Base-by-base conservation (phyloP, 2,888 invertebrate species). In the Melieria omissa region DNA sequence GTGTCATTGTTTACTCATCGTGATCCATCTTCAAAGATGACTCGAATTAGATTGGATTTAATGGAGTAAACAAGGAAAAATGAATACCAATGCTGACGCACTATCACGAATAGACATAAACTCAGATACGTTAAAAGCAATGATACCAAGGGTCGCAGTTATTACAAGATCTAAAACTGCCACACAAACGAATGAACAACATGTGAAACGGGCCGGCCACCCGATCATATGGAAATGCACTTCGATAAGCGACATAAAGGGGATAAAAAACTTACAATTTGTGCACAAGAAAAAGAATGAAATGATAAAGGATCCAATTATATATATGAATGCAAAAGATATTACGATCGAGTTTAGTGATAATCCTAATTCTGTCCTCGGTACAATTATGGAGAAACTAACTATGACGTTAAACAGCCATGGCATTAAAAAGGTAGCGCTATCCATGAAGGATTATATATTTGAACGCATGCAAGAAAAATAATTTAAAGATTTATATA, bases 41-140 rank as follows among this genome's bases (percentile, higher is more conserved):
- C 60, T 1, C 65, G 61, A 45, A 71, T 71, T 12, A 71, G 65
- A 54, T 45, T 62, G 1, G 54, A 71, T 42, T 46, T 71, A 6
- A 46, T 62, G 1, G 71, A 71, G 54, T 71, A 66, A 65, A 4
- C 65, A 54, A 55, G 71, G 66, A 3, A 71, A 65, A 47, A 41
- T 16, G 12, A 71, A 71, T 16, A 65, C 42, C 4, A 67, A 52
- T 6, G 62, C 54, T 42, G 58, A 66, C 16, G 71, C 67, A n/a
- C 10, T 67, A 0, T 49, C 54, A 0, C 65, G 66, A 14, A 61
- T 71, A 60, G 29, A 65, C 4, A 60, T 62, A 46, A 14, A 54
- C 5, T 29, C 29, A 29, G 29, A 29, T 29, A 29, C 29, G 29
- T 29, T 29, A 29, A 29, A 29, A 29, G 29, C 42, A 7, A 61